These are phyloP conservation scores for Oreochromis aureus DNA, from an alignment of 2,113 vertebrate species.

Conservation along the genomic window DNA sequence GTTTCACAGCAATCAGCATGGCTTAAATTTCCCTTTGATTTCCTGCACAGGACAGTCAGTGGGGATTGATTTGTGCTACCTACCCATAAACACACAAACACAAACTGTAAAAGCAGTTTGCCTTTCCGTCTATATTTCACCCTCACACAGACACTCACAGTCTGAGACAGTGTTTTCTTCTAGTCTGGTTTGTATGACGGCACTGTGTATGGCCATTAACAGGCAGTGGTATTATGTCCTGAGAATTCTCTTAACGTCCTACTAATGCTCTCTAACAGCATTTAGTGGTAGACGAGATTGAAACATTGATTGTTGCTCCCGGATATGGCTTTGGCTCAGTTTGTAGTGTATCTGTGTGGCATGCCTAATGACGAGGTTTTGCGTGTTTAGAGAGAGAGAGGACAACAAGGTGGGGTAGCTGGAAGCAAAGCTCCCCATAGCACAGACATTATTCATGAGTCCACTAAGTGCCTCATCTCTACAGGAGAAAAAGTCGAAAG, in stretches of 20 bases:
- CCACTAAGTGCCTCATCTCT: conserved; percentile 21
- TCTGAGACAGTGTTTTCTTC: neutral
- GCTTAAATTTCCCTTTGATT: conserved; percentile 62
- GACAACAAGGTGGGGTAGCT: neutral
- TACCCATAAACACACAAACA: neutral
- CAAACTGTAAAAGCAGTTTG: neutral
- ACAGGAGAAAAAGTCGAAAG: neutral
- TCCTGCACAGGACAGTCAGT: conserved; percentile 33
- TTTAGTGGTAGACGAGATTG: conserved; percentile 37
- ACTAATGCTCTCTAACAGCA: conserved; percentile 61
- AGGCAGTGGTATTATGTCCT: conserved; percentile 19
- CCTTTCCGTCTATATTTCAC: neutral
- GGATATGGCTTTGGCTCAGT: conserved; percentile 43
- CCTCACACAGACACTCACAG: neutral
- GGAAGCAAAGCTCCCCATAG: neutral
- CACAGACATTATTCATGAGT: conserved; percentile 31
- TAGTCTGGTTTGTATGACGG: neutral
- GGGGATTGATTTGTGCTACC: conserved; percentile 39
- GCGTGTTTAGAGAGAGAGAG: neutral
- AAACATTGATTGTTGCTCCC: conserved; percentile 47
- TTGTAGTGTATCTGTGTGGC: conserved; percentile 12
- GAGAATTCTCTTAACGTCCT: conserved; percentile 44
- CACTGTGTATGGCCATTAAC: conserved; percentile 23
- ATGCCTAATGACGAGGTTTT: neutral
- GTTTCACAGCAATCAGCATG: conserved; percentile 36